These are phyloP conservation scores for Erinaceus europaeus DNA, from an alignment of 2,113 vertebrate species.

Conservation along the genomic window DNA sequence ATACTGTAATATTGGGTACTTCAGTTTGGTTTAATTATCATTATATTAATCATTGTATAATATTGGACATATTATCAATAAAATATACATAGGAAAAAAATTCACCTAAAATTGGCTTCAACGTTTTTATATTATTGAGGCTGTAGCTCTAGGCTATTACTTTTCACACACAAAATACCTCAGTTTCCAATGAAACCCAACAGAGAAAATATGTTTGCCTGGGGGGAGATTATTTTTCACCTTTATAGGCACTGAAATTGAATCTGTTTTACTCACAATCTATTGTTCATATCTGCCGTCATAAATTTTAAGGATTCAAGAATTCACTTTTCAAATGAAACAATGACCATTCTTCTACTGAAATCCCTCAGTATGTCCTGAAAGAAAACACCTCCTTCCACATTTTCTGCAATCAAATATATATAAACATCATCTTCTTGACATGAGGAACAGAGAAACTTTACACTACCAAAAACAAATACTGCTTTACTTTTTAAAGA, in stretches of 20 bases:
- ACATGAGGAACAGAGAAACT: neutral
- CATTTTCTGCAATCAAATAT: constrained; percentile 20
- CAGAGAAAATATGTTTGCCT: constrained; percentile 31
- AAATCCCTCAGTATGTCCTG: constrained; percentile 2
- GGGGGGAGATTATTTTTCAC: neutral
- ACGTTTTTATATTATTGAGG: neutral
- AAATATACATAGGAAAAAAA: neutral
- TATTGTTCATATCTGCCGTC: constrained; percentile 28
- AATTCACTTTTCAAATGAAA: constrained; percentile 52
- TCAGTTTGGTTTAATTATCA: neutral
- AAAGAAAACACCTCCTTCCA: neutral
- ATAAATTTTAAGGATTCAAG: constrained; percentile 49
- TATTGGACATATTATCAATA: neutral
- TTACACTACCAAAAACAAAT: constrained; percentile 13
- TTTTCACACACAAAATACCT: neutral
- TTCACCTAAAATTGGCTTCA: neutral
- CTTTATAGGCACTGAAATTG: constrained; percentile 31
- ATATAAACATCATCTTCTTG: neutral
- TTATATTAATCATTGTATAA: neutral
- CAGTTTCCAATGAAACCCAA: constrained; percentile 5
- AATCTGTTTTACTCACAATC: constrained; percentile 43
- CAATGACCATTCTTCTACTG: neutral
- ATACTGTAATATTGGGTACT: neutral
- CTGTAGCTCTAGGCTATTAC: neutral
- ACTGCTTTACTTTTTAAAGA: constrained; percentile 15